Conservation (phyloP, 2,888 invertebrate species). For the Chironomus tentans region DNA sequence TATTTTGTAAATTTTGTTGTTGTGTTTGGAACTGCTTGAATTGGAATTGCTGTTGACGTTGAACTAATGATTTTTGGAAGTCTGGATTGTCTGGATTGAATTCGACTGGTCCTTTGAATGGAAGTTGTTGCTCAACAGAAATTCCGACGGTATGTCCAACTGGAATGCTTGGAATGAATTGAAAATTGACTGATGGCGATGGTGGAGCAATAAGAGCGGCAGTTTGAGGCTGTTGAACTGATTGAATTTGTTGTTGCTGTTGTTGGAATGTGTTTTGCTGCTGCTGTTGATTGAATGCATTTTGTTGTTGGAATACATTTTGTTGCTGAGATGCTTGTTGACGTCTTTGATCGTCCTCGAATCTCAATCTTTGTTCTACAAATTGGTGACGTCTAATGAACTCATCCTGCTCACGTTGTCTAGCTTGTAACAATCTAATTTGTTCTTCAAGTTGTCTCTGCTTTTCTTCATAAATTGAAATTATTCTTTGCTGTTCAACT, state of each 20-base stretch:
- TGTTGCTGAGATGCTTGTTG: slow-evolving; percentile 32
- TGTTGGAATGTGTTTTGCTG: slow-evolving; percentile 28
- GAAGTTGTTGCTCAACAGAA: slow-evolving; percentile 47
- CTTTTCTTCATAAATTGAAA: slow-evolving; percentile 51
- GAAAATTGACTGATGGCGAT: slow-evolving; percentile 32
- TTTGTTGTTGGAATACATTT: slow-evolving; percentile 36
- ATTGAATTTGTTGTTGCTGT: slow-evolving; percentile 35
- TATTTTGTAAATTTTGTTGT: slow-evolving; percentile 30
- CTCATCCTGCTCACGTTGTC: slow-evolving; percentile 61
- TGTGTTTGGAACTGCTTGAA: slow-evolving; percentile 43
- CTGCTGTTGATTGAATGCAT: slow-evolving; percentile 38
- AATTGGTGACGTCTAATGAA: slow-evolving; percentile 56
- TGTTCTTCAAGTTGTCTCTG: slow-evolving; percentile 62
- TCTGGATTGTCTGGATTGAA: slow-evolving; percentile 27
- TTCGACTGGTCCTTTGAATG: slow-evolving; percentile 50
- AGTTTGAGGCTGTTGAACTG: slow-evolving; percentile 33
- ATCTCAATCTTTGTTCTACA: slow-evolving; percentile 41
- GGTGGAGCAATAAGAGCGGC: slow-evolving; percentile 32
- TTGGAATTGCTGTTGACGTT: slow-evolving; percentile 44
- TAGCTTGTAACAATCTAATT: slow-evolving; percentile 53
- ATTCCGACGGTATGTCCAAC: slow-evolving; percentile 34
- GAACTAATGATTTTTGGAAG: slow-evolving; percentile 38
- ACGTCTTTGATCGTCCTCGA: slow-evolving; percentile 30
- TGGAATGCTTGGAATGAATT: slow-evolving; percentile 39
- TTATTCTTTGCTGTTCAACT: slow-evolving; percentile 31